Base-by-base conservation (phyloP, 2,888 invertebrate species). In the Chironomus riparius region DNA sequence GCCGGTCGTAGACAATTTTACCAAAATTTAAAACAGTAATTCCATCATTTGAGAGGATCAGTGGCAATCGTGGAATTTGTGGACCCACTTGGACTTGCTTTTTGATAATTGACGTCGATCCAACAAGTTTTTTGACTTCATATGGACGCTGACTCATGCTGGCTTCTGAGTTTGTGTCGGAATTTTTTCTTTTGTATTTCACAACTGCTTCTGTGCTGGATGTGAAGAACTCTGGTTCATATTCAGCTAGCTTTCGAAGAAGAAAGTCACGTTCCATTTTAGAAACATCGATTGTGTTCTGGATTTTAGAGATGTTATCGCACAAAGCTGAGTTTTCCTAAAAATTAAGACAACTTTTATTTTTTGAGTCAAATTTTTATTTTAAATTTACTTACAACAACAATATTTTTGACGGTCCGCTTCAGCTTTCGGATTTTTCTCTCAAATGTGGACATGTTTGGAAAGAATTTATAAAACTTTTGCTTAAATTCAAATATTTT, bases 1-100 rank as follows among this genome's bases (percentile, higher is more conserved):
- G 82, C 79, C 89, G 86, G 77, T 91, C 90, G 0, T 87, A 85
- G 10, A 91, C 85, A 75, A 93, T 90, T 85, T 92, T 92, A 5
- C 93, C 93, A 21, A 92, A 83, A 68, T 90, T 90, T 82, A 92
- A 91, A 15, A 93, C 86, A 1, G 89, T 90, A 4, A 91, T 84
- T 78, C 88, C 88, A n/a, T 90, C 89, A 47, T 61, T 38, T 6
- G 22, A 62, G 0, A 62, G 1, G 18, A 73, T 47, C 0, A 65
- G 21, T 18, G 72, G 72, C 2, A 62, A 13, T 24, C 21, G 22
- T 1, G 62, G 61, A 22, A 18, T 18, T 56, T n/a, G 71, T 47
- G 12, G 13, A 38, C 38, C 38, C 1, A 38, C 38, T 21, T 15
- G 38, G 7, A 21, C 47, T 22, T 70, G 65, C 24, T 70, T 13